Base-by-base conservation (phyloP, 2,888 invertebrate genomes). In the Fabriciana adippe region DNA sequence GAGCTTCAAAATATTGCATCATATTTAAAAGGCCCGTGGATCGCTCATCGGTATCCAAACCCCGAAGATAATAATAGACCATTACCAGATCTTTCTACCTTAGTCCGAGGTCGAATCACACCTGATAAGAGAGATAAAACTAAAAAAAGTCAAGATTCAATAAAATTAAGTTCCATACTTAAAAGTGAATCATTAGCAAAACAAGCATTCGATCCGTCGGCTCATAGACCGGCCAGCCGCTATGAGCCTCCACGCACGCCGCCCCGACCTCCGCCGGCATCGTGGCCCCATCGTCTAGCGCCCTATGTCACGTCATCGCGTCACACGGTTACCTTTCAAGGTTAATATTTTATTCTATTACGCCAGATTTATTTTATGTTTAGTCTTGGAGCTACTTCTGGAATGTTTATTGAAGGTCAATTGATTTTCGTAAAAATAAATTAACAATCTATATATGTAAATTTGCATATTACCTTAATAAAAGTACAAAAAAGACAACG, bases 1-100 rank as follows among this genome's bases (percentile, higher is more conserved):
- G 96, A 97, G 78, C 88, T 97, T 2, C 93, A 95, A 13, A 96
- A 96, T 76, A 96, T 97, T 62, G 95, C 96, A 0, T 96, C 96
- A 0, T 97, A 97, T 84, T 85, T 97, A 70, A 94, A 95, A 0
- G 97, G 96, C 2, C 93, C 95, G 8, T 97, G 97, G 97, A 94
- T 95, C 50, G 97, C 97, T 0, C 97, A 97, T 83, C 94, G 94
- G 75, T 96, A 95, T 82, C 97, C 97, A 0, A 95, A 93, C 75
- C 93, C 93, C 2, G 94, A 94, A 67, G 96, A 96, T 76, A 96
- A 96, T 78, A 94, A 95, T 63, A 92, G 94, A 60, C 94, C 96
- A 2, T 79, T 96, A 55, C 94, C 94, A 67, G 85, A 91, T 73
- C 85, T 88, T 8, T 81, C 76, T 31, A 77, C 66, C 31, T 74